Evolutionary conservation across 2,797 vertebrate species (phyloP), one percentile per base, ranked within the genome.

Genomic region (Sciurus vulgaris): DNA sequence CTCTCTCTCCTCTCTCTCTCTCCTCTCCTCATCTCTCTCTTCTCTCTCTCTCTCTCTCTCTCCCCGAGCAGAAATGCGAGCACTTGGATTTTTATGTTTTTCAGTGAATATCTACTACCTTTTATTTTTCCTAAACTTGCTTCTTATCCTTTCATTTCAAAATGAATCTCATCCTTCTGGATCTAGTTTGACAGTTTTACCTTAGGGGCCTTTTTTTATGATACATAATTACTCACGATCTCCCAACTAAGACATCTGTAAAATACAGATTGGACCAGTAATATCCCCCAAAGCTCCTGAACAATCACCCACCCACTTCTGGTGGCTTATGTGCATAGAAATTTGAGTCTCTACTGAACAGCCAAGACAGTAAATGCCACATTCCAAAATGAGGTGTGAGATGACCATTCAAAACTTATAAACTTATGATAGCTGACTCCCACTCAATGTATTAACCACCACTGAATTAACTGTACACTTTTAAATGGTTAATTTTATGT

Each of bases 101-200:
- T 89, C 51, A 84, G 13, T 54, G 35, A 95, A 61, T 76, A 86
- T 56, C 49, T 78, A 44, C 24, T 73, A 61, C 41, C 67, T 73
- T 88, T 76, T 78, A 61, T 85, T 93, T 93, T 54, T 86, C 49
- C 61, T 86, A 83, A 89, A 84, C 38, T 89, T 93, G 30, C 26
- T 70, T 85, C 28, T 92, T 87, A 72, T 28, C 49, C 63, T 85
- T 76, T 91, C 65, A 38, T 89, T 92, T 61, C 41, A 49, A 93
- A 85, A 69, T 83, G 35, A 91, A 81, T 59, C 51, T 81, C 38
- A 65, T 56, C n/a, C 51, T 94, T 93, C 63, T 63, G 6, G 30
- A 65, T 79, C 70, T 86, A 24, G 18, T 90, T 84, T 77, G 72
- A 65, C n/a, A 69, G 20, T 87, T 84, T 54, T 54, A 54, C 63